Percentiles rank a stretch among this genome's conserved stretches.
These are phyloP conservation scores for Ecdyonurus torrentis DNA, from an alignment of 2,888 invertebrate genomes.

Conservation along the genomic window DNA sequence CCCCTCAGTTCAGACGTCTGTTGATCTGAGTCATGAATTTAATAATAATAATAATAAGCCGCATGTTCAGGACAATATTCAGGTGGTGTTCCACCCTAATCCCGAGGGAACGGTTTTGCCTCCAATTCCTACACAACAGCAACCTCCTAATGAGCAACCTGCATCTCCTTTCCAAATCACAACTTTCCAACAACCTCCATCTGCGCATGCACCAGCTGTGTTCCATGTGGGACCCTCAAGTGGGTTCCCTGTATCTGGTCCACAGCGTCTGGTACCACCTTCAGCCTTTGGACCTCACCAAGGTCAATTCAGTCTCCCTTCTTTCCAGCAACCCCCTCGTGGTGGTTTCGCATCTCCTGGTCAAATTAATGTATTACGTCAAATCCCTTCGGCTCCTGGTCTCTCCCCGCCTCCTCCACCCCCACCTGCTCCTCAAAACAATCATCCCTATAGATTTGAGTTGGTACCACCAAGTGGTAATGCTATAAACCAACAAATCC, in stretches of 20 bases:
- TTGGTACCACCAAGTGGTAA: background rate
- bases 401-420: background rate
- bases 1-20: background rate
- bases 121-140: conserved; percentile 1
- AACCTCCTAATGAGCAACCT: background rate
- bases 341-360: background rate
- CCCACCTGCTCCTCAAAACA: background rate
- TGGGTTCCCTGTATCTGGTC: background rate
- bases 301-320: background rate
- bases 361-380: background rate
- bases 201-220: background rate
- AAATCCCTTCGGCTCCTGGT: background rate
- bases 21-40: background rate
- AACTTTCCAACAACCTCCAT: background rate
- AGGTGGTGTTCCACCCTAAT: background rate
- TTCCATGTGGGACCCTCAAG: background rate
- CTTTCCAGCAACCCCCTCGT: background rate
- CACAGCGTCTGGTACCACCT: background rate
- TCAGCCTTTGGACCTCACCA: background rate
- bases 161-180: background rate
- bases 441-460: background rate
- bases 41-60: too few relatives aligned
- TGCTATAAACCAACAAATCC: background rate
- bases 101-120: background rate
- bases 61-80: background rate